Base-by-base conservation (phyloP, 1,140 invertebrate genomes). In the Araneus ventricosus region DNA sequence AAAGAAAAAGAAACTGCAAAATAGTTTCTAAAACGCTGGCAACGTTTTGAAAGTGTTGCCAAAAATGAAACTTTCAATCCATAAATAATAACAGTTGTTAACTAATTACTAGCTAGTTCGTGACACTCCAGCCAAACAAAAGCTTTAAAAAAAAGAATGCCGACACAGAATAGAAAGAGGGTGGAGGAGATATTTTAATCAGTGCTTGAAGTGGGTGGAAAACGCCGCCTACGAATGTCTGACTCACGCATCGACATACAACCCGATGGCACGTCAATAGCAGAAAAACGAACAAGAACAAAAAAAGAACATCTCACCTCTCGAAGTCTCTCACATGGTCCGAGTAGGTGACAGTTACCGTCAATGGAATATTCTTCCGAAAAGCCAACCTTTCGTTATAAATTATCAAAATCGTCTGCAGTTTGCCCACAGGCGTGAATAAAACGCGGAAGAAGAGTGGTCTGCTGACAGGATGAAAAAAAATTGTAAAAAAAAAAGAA, bases 181-280 rank as follows among this genome's bases (percentile, higher is more conserved):
- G 84, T 86, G 84, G 84, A 86, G 84, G 59, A 30, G n/a, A 86
- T 57, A 59, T 86, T 86, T 52, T 59, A 86, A 86, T 86, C 84
- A 59, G 34, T 22, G 41, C 80, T 37, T 20, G 41, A 82, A 86
- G 84, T 86, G 84, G 84, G 84, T 24, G 84, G 84, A 34, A 59
- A 57, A 45, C 41, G 30, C 84, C 41, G 52, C 84, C 84, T 59
- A 86, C 84, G 84, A 86, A 34, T 7, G 7, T 22, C 22, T 86
- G 84, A 86, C 84, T 86, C 84, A 86, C 84, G 27, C 80, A 30
- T 82, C 41, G 80, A 82, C 80, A 82, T n/a, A 52, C 80, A 24
- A 41, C 41, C 80, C 80, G 39, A 45, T 82, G 39, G 24, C 45
- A 86, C 52, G 84, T 86, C 84, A 86, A 86, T 86, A 86, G 59